Conservation (phyloP, 2,888 invertebrate species). For the Lissocephala sabroskyi region DNA sequence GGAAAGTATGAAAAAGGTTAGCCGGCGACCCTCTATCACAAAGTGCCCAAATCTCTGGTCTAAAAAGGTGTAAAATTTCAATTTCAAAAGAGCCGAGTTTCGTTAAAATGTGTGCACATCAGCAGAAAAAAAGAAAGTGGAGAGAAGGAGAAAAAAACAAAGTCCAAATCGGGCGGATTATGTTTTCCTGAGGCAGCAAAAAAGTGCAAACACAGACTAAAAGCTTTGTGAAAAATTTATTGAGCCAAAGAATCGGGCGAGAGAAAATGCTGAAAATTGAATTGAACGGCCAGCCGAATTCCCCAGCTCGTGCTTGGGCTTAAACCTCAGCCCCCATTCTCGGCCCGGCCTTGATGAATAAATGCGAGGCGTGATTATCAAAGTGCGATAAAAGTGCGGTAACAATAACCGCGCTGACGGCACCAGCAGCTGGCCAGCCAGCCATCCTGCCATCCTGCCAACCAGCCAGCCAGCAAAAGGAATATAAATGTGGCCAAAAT, state of each 20-base stretch:
- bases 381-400: conserved; percentile 52
- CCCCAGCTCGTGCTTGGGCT: too few relatives aligned
- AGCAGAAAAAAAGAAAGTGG: neutral
- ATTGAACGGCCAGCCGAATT: conserved; percentile 41
- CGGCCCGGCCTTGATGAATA: too few relatives aligned
- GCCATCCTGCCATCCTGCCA: neutral
- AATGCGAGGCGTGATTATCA: conserved; percentile 54
- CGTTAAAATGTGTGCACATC: conserved; percentile 18
- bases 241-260: conserved; percentile 28
- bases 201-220: conserved; percentile 29
- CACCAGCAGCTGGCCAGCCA: neutral
- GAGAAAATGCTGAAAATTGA: conserved; percentile 41
- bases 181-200: neutral
- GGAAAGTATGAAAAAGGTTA: conserved; percentile 1
- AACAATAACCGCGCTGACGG: conserved; percentile 25
- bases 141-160: neutral
- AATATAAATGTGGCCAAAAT: conserved; percentile 3
- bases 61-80: conserved; percentile 19
- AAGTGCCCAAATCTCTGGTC: conserved; percentile 9
- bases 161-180: neutral
- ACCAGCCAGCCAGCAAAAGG: too few relatives aligned
- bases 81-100: conserved; percentile 13
- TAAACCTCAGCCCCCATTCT: too few relatives aligned
- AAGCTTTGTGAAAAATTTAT: conserved; percentile 45
- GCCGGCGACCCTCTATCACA: conserved; percentile 1